Percentiles rank a stretch among this genome's conserved stretches.
These are phyloP conservation scores for Indri indri DNA, from an alignment of 2,113 vertebrate species.

Conservation along the genomic window DNA sequence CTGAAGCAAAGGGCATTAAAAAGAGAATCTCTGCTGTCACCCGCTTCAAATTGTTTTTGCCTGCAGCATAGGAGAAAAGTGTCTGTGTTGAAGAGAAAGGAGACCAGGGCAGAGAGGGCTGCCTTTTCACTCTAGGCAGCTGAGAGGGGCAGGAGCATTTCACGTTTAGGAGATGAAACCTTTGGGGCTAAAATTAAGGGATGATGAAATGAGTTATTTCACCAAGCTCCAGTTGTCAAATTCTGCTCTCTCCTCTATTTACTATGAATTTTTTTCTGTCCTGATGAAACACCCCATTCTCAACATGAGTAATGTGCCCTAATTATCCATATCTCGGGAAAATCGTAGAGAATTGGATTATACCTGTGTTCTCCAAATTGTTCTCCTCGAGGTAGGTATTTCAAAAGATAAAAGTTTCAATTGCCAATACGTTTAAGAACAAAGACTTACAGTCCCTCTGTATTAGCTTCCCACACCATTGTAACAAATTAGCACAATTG, in stretches of 20 bases:
- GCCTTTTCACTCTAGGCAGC: background rate
- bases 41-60: conserved; percentile 71
- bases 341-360: background rate
- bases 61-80: conserved; percentile 42
- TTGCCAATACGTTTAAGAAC: background rate
- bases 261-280: background rate
- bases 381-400: background rate
- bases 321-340: background rate
- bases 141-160: background rate
- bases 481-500: background rate
- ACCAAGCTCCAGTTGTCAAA: background rate
- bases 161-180: background rate
- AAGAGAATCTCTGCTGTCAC: conserved; percentile 38
- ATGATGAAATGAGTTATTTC: background rate
- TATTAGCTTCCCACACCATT: background rate
- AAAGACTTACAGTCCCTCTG: background rate
- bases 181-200: background rate
- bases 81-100: background rate
- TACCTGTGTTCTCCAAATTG: background rate
- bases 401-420: background rate
- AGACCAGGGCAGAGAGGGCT: background rate
- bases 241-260: background rate
- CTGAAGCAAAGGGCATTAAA: conserved; percentile 46
- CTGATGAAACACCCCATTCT: background rate
- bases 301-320: background rate